phyloP scores from a whole-genome alignment of 2,888 invertebrate genomes.

The Drosophila melanosoma region DNA sequence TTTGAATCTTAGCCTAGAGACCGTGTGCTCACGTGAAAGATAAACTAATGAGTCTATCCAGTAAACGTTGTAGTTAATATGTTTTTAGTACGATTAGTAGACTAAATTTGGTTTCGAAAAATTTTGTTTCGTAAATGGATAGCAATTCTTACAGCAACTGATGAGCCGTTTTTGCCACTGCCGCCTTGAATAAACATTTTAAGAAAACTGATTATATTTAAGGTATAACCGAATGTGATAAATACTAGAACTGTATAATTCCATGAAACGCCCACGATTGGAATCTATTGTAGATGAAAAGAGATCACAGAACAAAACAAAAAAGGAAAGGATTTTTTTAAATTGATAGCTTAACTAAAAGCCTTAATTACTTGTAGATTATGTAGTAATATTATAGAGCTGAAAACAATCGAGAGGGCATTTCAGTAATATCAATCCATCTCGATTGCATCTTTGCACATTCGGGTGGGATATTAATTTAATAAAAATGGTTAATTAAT shows the following conservation, averaged over 20 bases:
- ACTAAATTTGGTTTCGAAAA: constrained; percentile 19
- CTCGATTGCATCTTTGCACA: neutral
- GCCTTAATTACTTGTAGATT: neutral
- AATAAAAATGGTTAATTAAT: neutral
- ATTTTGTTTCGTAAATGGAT: constrained; percentile 27
- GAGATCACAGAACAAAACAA: constrained; percentile 58
- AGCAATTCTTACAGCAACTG: constrained; percentile 91
- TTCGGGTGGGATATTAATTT: neutral
- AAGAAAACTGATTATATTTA: constrained; percentile 89
- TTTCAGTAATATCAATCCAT: neutral
- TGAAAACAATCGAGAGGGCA: neutral
- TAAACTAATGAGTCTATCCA: constrained; percentile 17
- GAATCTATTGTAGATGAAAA: constrained; percentile 82
- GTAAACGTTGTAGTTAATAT: constrained; percentile 13
- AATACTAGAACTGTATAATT: constrained; percentile 83
- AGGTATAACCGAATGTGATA: constrained; percentile 83
- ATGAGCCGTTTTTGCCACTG: constrained; percentile 98
- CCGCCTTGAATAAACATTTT: constrained; percentile 92
- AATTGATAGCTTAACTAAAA: constrained; percentile 8
- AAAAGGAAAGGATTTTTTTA: constrained; percentile 27
- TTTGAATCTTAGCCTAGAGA: constrained; percentile 8
- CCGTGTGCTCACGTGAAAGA: constrained; percentile 12
- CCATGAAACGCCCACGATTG: constrained; percentile 83
- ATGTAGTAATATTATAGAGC: neutral
- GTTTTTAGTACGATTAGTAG: constrained; percentile 40